These are phyloP conservation scores for Aplocera efformata DNA, from an alignment of 2,888 invertebrate genomes.

Conservation along the genomic window DNA sequence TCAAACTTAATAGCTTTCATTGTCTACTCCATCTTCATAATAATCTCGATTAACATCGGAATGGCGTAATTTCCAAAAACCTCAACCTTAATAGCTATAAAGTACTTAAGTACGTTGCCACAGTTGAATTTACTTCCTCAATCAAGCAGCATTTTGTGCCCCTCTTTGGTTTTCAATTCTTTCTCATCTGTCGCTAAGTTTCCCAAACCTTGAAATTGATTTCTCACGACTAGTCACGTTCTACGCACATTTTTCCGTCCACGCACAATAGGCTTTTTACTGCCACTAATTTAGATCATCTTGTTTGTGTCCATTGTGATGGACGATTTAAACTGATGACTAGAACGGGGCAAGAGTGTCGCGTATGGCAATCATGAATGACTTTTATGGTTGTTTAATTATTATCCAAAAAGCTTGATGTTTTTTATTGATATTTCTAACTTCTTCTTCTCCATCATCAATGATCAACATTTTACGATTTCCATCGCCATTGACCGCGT, in stretches of 20 bases:
- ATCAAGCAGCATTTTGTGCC: constrained; percentile 28
- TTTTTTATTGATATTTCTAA: background rate
- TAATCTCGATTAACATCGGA: too few species aligned
- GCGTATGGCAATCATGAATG: constrained; percentile 1
- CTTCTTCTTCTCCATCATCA: constrained; percentile 7
- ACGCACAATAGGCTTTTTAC: constrained; percentile 36
- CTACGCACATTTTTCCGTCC: constrained; percentile 32
- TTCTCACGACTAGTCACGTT: constrained; percentile 42
- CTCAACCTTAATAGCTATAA: too few species aligned
- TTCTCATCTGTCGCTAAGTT: constrained; percentile 17
- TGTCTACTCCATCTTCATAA: too few species aligned
- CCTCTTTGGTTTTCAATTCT: constrained; percentile 21
- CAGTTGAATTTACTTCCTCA: constrained; percentile 24
- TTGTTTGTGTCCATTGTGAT: constrained; percentile 18
- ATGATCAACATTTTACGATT: constrained; percentile 18
- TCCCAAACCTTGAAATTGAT: constrained; percentile 42
- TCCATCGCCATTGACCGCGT: constrained; percentile 51
- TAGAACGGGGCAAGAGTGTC: constrained; percentile 13
- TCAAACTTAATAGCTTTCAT: too few species aligned
- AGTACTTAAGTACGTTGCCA: too few species aligned
- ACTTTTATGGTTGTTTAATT: background rate
- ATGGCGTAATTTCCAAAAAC: too few species aligned
- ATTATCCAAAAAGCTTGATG: background rate
- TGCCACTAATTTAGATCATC: constrained; percentile 30
- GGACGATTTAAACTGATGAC: constrained; percentile 19